Base-by-base conservation (phyloP, 2,888 invertebrate species). In the Drosophila buzzatii region DNA sequence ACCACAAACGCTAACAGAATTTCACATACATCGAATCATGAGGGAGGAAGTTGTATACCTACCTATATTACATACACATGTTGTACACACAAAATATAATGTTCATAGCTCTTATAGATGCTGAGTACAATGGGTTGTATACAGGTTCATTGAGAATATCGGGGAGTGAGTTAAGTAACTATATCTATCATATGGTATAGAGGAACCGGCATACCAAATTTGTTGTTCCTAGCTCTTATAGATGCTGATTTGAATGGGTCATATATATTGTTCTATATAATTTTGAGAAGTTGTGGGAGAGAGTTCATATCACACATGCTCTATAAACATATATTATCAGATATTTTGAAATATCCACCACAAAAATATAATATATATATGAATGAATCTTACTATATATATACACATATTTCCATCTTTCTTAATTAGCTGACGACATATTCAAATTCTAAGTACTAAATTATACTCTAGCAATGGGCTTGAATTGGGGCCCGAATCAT, bases 401-500 rank as follows among this genome's bases (percentile, higher is more conserved):
- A 18, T 18, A 14, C 2, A 8, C n/a, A 27, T 7, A 39, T 10
- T 39, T 12, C 1, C 37, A 39, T 16, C 55, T 27, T 18, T n/a
- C n/a, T 41, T 27, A 7, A 52, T 55, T 41, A 27, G 27, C 23
- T 27, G 2, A 41, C 16, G 27, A 4, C 39, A 35, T 18, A n/a
- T 7, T 1, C 27, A 10, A 16, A n/a, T 41, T 39, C 27, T n/a
- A 18, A 27, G 55, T 27, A 23, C n/a, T 23, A 68, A 63, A 60
- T 57, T 69, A 59, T 27, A 53, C 10, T 56, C 12, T 52, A 23
- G 44, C 35, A 63, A 55, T 27, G 35, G 35, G 10, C 14, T 35
- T 2, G 23, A 16, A 53, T 14, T 27, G 9, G 1, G 7, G 10
- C 6, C 51, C 58, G 41, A 71, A 64, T 58, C 52, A 75, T 75